Evolutionary conservation across 2,888 invertebrate genomes (phyloP).

Genomic region (Pyrrhosoma nymphula): DNA sequence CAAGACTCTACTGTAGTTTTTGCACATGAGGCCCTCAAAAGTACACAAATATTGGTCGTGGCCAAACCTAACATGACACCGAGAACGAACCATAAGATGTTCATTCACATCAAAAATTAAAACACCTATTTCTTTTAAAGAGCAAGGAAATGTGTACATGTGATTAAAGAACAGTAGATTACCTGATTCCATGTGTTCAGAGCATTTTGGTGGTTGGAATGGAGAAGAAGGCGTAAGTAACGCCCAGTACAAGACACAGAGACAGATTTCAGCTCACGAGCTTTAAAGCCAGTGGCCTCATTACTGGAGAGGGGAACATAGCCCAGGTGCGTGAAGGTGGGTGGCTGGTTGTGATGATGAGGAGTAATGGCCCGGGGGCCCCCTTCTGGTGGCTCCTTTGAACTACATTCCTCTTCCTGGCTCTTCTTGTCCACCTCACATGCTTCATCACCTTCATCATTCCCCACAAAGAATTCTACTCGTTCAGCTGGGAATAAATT

Average conservation of each 20-base stretch:
- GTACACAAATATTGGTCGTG: too few relatives aligned
- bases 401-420: constrained; percentile 32
- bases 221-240: constrained; percentile 90
- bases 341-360: constrained; percentile 74
- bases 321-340: constrained; percentile 83
- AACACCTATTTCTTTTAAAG: too few relatives aligned
- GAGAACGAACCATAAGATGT: too few relatives aligned
- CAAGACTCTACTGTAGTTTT: too few relatives aligned
- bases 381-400: not conserved
- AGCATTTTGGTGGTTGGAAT: constrained; percentile 90
- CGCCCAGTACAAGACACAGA: constrained; percentile 87
- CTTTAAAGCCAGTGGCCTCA: constrained; percentile 88
- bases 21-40: too few relatives aligned
- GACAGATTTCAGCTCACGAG: constrained; percentile 90
- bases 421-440: constrained; percentile 70
- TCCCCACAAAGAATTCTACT: constrained; percentile 85
- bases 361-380: not conserved
- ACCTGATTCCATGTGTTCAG: constrained; percentile 92
- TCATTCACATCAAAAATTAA: too few relatives aligned
- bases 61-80: too few relatives aligned
- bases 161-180: constrained; percentile 69
- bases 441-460: constrained; percentile 74
- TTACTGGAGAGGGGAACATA: constrained; percentile 90
- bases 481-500: constrained; percentile 82
- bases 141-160: too few relatives aligned